These are phyloP conservation scores for Lethenteron reissneri DNA, from an alignment of 2,113 vertebrate genomes.

Conservation along the genomic window DNA sequence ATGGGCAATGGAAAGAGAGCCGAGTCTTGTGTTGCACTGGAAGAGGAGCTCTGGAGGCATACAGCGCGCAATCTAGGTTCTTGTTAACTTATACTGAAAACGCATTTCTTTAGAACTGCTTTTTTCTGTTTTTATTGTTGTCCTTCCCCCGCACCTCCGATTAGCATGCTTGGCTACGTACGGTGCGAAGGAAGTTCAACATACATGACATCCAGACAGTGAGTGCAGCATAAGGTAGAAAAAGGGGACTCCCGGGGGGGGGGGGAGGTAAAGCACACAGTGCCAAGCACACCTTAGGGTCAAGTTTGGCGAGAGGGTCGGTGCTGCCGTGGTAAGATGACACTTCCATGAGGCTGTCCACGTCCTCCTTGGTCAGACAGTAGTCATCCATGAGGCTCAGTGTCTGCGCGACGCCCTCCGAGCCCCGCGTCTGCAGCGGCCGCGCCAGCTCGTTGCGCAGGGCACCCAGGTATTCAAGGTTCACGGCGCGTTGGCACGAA, in stretches of 20 bases:
- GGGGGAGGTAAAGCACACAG: not conserved
- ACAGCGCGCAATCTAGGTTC: no score
- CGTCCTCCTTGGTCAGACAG: slow-evolving; percentile 60
- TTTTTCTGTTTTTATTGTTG: not conserved
- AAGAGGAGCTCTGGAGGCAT: no score
- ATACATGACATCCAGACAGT: not conserved
- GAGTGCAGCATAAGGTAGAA: no score
- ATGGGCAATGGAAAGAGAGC: no score
- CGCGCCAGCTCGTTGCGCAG: slow-evolving; percentile 40
- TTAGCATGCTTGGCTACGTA: not conserved
- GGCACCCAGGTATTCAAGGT: slow-evolving; percentile 56
- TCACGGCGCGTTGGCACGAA: slow-evolving; percentile 47
- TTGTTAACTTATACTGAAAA: no score
- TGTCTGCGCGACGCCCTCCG: slow-evolving; percentile 40
- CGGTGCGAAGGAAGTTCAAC: not conserved
- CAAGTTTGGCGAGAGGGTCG: slow-evolving; percentile 60
- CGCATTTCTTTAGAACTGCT: not conserved
- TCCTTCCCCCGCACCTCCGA: not conserved
- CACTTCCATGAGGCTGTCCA: slow-evolving; percentile 84
- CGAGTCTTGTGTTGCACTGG: no score
- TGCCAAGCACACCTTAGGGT: slow-evolving; percentile 53
- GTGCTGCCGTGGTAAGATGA: slow-evolving; percentile 51
- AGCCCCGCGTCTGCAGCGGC: slow-evolving; percentile 36
- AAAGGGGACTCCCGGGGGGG: no score
- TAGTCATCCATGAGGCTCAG: slow-evolving; percentile 63